A percentile compares a stretch with the other conserved stretches of the same genome.
These are phyloP conservation scores for Mycetomoellerius zeteki DNA, from an alignment of 1,140 invertebrate species.

Conservation along the genomic window DNA sequence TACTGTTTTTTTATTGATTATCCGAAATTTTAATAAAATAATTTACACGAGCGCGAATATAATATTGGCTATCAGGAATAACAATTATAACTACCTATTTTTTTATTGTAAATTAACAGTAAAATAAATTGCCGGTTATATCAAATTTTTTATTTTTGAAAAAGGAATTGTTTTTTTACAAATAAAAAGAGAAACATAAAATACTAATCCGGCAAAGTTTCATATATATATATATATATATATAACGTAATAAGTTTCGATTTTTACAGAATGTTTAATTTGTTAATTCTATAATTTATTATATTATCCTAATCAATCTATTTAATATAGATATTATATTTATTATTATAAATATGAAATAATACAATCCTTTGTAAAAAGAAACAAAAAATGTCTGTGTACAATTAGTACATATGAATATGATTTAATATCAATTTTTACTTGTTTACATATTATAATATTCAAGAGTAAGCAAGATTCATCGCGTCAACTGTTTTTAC, in stretches of 20 bases:
- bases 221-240: too few relatives aligned
- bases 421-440: neutral
- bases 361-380: neutral
- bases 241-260: neutral
- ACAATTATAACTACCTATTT: slow-evolving; percentile 6
- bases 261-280: slow-evolving; percentile 9
- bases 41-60: neutral
- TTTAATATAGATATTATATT: neutral
- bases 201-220: neutral
- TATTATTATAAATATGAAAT: neutral
- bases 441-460: neutral
- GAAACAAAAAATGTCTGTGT: neutral
- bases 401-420: neutral
- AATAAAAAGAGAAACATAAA: neutral
- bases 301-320: neutral
- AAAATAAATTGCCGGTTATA: slow-evolving; percentile 23
- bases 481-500: neutral
- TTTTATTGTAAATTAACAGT: slow-evolving; percentile 28
- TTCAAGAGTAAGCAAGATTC: neutral
- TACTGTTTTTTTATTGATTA: slow-evolving; percentile 31
- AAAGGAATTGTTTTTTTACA: neutral
- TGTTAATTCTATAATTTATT: neutral
- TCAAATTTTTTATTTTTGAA: neutral
- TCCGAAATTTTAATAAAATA: slow-evolving; percentile 44
- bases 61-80: neutral